These are phyloP conservation scores for Lepidurus apus DNA, from an alignment of 1,140 invertebrate species.

Conservation along the genomic window DNA sequence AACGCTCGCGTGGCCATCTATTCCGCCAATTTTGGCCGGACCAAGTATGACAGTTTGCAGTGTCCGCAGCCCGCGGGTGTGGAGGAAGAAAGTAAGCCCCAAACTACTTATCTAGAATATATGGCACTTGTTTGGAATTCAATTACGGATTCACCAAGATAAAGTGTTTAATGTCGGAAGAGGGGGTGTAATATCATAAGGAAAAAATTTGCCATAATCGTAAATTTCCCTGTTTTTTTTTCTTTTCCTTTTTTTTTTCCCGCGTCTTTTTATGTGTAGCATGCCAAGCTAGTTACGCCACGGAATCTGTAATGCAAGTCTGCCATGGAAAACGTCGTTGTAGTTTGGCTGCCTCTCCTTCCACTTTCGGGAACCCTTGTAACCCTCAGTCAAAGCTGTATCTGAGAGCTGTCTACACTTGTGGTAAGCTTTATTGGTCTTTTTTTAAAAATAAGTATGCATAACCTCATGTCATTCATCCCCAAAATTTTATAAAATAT, in stretches of 20 bases:
- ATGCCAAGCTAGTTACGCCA: conserved; percentile 77
- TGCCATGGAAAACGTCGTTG: conserved; percentile 83
- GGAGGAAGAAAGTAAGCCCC: conserved; percentile 75
- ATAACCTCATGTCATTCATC: background rate
- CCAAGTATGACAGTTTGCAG: conserved; percentile 77
- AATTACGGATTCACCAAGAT: background rate
- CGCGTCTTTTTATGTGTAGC: conserved; percentile 53
- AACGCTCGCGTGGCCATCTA: conserved; percentile 81
- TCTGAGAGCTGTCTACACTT: conserved; percentile 86
- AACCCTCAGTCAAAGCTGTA: conserved; percentile 75
- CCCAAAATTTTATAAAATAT: background rate
- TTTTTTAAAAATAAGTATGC: conserved; percentile 28
- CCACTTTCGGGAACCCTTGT: conserved; percentile 82
- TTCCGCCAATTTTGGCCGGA: conserved; percentile 81
- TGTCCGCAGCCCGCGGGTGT: conserved; percentile 80
- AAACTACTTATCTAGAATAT: conserved; percentile 1
- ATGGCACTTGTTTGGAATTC: conserved; percentile 9
- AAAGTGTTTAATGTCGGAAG: background rate
- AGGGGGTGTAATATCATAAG: background rate
- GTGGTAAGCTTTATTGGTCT: conserved; percentile 68
- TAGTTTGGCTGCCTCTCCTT: conserved; percentile 69
- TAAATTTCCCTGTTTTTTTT: background rate
- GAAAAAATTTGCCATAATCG: background rate
- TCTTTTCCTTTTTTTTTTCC: background rate
- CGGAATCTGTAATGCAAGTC: conserved; percentile 78